phyloP scores from a whole-genome alignment of 37 sponge, comb jelly and placozoan species.

The Oopsacas minuta region DNA sequence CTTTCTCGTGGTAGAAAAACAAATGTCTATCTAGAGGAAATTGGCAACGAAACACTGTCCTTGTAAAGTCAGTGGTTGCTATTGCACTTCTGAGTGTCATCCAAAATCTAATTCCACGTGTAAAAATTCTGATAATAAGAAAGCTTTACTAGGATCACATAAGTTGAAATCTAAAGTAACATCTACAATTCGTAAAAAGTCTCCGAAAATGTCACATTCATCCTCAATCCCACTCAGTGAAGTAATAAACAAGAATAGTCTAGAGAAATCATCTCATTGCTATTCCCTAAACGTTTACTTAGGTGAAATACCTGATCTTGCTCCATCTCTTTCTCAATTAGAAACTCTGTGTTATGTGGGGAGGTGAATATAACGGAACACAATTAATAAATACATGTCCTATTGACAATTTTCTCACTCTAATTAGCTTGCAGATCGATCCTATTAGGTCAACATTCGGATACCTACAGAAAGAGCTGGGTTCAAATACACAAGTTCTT shows the following conservation, averaged over 20 bases:
- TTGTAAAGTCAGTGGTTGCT: background rate
- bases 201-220: background rate
- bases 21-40: background rate
- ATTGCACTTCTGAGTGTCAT: background rate
- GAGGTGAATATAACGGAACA: no score
- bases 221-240: background rate
- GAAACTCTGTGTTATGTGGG: no score
- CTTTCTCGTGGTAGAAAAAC: background rate
- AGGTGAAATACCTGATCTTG: background rate
- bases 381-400: no score
- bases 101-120: background rate
- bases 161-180: background rate
- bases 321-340: no score
- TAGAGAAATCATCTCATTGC: background rate
- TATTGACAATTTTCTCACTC: no score
- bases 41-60: background rate
- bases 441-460: background rate
- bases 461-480: no score
- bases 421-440: background rate
- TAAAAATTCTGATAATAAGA: background rate
- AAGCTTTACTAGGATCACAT: background rate
- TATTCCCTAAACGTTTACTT: background rate
- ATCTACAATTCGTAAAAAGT: background rate
- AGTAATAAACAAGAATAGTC: background rate
- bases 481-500: background rate